A percentile compares a stretch with the other conserved stretches of the same genome.
These are phyloP conservation scores for Natrix natrix DNA, from an alignment of 2,797 vertebrate genomes.

Conservation along the genomic window DNA sequence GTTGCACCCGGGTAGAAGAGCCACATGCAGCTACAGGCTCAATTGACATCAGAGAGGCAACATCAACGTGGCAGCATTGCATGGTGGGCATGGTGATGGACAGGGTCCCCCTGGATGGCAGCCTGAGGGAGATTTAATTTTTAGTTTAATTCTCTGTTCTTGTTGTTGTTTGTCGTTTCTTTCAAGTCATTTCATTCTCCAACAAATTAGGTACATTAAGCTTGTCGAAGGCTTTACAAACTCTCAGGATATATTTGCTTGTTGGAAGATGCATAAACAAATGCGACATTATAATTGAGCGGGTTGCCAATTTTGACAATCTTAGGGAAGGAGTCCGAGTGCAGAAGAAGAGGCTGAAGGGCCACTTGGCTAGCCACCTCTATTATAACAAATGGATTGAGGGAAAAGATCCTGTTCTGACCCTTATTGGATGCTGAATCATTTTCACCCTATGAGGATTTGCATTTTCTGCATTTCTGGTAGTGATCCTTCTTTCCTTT, in stretches of 20 bases:
- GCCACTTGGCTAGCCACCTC: not conserved
- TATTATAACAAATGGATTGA: not conserved
- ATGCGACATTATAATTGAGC: not conserved
- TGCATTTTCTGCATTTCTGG: not conserved
- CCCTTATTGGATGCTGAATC: not conserved
- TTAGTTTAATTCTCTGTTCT: not conserved
- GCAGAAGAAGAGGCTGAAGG: not conserved
- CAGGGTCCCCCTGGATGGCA: no score
- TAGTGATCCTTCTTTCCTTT: not conserved
- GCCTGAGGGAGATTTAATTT: not conserved
- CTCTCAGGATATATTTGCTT: not conserved
- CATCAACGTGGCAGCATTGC: no score
- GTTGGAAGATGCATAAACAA: not conserved
- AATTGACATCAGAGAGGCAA: no score
- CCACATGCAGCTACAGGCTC: no score
- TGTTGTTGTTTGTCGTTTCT: not conserved
- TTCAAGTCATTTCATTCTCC: not conserved
- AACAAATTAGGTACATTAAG: not conserved
- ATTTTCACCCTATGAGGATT: not conserved
- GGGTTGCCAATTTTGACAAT: not conserved
- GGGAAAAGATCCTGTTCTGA: not conserved
- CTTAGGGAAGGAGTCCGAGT: not conserved
- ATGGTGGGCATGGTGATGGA: no score
- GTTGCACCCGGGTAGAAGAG: no score
- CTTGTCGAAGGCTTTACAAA: not conserved